Evolutionary conservation across 2,797 vertebrate species (phyloP), one percentile per base, ranked within the genome.

Genomic region (Cynopterus sphinx): DNA sequence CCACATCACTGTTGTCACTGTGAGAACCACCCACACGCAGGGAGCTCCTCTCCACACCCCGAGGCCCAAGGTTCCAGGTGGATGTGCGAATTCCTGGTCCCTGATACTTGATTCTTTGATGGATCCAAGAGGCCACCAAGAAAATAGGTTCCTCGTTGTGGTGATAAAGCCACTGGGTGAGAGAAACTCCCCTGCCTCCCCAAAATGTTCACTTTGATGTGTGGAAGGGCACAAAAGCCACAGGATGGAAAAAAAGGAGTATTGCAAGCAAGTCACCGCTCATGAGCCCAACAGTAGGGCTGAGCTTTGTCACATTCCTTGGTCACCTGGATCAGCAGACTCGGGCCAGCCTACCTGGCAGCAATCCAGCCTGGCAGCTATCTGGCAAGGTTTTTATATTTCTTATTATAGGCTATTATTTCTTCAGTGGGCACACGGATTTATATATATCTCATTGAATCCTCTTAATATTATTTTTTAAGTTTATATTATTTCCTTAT

Each of bases 161-260:
- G 11, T 5, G 13, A 39, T 1, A 15, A 55, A 87, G 81, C 26
- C 49, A 12, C 12, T 0, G 13, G 73, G 51, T 7, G 3, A 22
- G 15, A 33, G 36, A 51, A 15, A 19, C 57, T 9, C 55, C 16
- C n/a, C 15, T 36, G 39, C 26, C 78, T 17, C 61, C 17, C 39
- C 0, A 5, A 28, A 63, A 0, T 16, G 17, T 49, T 41, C 57
- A 15, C 15, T 9, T 46, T 17, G 4, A 53, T 2, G 0, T 65
- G 82, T 26, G 65, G 68, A 57, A 84, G 41, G 6, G 92, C 95
- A 36, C 3, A n/a, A 61, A 92, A 74, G 82, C 84, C 33, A 12
- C 0, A 0, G 71, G 22, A 92, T 57, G 82, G 96, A 83, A 79
- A 92, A 82, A 79, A 92, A 86, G 51, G 86, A 36, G 46, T 11